Evolutionary conservation across 2,888 invertebrate species (phyloP).

Genomic region (Oligia latruncula): DNA sequence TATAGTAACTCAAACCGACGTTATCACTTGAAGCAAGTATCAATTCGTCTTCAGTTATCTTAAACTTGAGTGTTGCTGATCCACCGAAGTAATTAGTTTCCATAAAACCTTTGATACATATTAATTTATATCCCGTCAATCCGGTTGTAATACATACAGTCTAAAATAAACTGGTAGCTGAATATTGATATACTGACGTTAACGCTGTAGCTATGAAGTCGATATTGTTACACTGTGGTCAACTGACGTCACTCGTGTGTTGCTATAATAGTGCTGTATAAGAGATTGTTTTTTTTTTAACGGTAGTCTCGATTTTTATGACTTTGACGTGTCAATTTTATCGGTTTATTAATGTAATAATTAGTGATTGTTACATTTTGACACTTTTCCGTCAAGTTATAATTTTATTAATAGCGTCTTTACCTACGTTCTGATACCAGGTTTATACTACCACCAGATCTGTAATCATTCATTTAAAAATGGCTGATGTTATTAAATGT

Average conservation of each 20-base stretch:
- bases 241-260: slow-evolving; percentile 30
- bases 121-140: slow-evolving; percentile 72
- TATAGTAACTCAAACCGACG: slow-evolving; percentile 35
- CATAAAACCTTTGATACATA: slow-evolving; percentile 79
- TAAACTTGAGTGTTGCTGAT: slow-evolving; percentile 64
- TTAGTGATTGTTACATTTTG: background rate
- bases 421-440: background rate
- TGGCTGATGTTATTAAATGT: slow-evolving; percentile 36
- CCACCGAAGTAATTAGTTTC: slow-evolving; percentile 79
- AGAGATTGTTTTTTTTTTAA: background rate
- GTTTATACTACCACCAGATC: slow-evolving; percentile 4
- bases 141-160: slow-evolving; percentile 57
- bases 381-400: background rate
- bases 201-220: slow-evolving; percentile 32
- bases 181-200: slow-evolving; percentile 41
- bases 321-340: background rate
- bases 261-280: slow-evolving; percentile 37
- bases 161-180: slow-evolving; percentile 49
- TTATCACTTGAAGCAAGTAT: slow-evolving; percentile 35
- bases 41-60: slow-evolving; percentile 64
- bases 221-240: slow-evolving; percentile 58
- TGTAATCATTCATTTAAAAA: slow-evolving; percentile 23
- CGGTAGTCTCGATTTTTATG: background rate
- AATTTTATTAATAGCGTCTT: background rate
- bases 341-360: background rate